Percentiles rank a stretch among this genome's conserved stretches.
These are phyloP conservation scores for Drosophila oshimai DNA, from an alignment of 1,140 invertebrate genomes.

Conservation along the genomic window DNA sequence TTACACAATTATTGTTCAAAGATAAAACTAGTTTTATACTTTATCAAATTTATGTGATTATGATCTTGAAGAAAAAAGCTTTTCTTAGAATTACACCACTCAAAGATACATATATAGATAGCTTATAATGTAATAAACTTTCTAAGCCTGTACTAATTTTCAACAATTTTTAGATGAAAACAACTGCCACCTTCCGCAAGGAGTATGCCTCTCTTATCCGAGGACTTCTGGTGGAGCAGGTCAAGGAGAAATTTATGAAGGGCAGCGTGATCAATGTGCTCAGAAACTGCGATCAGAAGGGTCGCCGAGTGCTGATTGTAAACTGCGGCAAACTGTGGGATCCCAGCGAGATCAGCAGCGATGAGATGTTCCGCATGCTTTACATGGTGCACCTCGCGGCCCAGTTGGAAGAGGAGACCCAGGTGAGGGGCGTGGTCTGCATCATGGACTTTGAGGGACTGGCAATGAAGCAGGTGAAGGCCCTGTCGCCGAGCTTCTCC, in stretches of 20 bases:
- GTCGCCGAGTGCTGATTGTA: conserved; percentile 76
- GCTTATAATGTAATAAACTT: background rate
- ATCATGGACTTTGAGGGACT: conserved; percentile 92
- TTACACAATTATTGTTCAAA: background rate
- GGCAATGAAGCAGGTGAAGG: conserved; percentile 88
- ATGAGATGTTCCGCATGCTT: conserved; percentile 90
- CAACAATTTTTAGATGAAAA: conserved; percentile 86
- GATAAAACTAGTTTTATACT: too few species aligned
- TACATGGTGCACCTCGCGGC: conserved; percentile 90
- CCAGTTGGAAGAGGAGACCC: conserved; percentile 88
- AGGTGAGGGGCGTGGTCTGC: conserved; percentile 89
- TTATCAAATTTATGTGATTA: too few species aligned
- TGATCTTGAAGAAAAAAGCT: too few species aligned
- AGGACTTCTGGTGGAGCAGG: conserved; percentile 86
- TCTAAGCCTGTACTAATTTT: background rate
- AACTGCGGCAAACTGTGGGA: conserved; percentile 86
- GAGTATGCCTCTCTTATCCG: conserved; percentile 86
- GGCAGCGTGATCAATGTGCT: conserved; percentile 90
- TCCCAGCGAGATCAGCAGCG: conserved; percentile 87
- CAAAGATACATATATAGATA: too few species aligned
- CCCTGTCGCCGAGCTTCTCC: conserved; percentile 88
- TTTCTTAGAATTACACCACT: too few species aligned
- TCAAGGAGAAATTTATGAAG: conserved; percentile 86
- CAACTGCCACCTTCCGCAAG: conserved; percentile 88
- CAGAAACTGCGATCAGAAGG: conserved; percentile 86